Conservation (phyloP, 2,797 vertebrate species). For the Gephyroberyx darwinii region DNA sequence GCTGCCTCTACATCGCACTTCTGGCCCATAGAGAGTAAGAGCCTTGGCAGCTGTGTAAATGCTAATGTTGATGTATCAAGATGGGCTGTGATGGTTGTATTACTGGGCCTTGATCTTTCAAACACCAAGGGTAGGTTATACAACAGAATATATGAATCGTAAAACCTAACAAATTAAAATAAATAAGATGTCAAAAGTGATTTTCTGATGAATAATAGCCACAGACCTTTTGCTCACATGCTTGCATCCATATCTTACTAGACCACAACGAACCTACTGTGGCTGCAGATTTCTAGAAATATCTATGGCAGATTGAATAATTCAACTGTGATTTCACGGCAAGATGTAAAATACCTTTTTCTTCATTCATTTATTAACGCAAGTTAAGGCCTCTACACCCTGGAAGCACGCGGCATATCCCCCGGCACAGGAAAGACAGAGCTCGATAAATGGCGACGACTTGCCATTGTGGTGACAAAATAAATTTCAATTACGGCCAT, state of each 20-base stretch:
- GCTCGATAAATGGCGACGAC: slow-evolving; percentile 69
- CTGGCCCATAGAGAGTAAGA: slow-evolving; percentile 65
- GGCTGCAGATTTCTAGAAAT: slow-evolving; percentile 12
- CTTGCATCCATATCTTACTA: neutral
- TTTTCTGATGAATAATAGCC: neutral
- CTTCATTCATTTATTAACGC: slow-evolving; percentile 56
- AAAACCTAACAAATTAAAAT: slow-evolving; percentile 1
- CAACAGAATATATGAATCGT: neutral
- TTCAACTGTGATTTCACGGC: slow-evolving; percentile 42
- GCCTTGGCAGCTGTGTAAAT: slow-evolving; percentile 59
- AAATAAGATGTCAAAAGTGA: slow-evolving; percentile 5
- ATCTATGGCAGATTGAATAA: slow-evolving; percentile 38
- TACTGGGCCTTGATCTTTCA: slow-evolving; percentile 18
- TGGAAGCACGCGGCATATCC: slow-evolving; percentile 42
- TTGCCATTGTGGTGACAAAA: slow-evolving; percentile 74
- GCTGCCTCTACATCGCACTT: slow-evolving; percentile 73
- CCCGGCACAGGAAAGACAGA: slow-evolving; percentile 42
- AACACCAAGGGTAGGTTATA: neutral
- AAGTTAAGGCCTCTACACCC: slow-evolving; percentile 39
- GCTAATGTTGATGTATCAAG: slow-evolving; percentile 68
- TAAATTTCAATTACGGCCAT: slow-evolving; percentile 82
- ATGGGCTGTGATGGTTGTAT: slow-evolving; percentile 46
- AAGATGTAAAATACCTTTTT: slow-evolving; percentile 31
- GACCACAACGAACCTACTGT: neutral
- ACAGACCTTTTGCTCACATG: neutral